Evolutionary conservation across 2,888 invertebrate genomes (phyloP).

Genomic region (Meta bourneti): DNA sequence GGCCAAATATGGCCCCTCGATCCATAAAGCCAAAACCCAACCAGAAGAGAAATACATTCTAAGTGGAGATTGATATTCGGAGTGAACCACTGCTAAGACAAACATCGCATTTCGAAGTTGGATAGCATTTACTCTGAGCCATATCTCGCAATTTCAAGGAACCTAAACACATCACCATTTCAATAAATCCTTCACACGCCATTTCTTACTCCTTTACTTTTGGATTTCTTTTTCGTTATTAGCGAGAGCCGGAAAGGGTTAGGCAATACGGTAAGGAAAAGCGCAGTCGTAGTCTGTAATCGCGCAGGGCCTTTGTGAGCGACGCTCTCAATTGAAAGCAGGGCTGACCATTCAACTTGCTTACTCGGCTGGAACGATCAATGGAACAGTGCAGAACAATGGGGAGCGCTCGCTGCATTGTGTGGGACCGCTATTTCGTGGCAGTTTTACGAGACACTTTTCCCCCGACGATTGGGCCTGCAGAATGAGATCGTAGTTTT

Average conservation of each 20-base stretch:
- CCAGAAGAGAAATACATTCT: too few species aligned
- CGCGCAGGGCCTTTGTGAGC: slow-evolving; percentile 14
- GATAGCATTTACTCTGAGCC: too few species aligned
- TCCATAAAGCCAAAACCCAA: too few species aligned
- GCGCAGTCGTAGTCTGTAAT: slow-evolving; percentile 14
- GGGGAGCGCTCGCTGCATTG: slow-evolving; percentile 32
- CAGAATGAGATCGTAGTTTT: slow-evolving; percentile 14
- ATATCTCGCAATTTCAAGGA: too few species aligned
- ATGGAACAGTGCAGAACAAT: slow-evolving; percentile 35
- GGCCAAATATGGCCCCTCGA: too few species aligned
- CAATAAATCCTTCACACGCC: too few species aligned
- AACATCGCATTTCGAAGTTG: too few species aligned
- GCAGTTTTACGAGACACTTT: slow-evolving; percentile 17
- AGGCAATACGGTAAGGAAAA: neutral
- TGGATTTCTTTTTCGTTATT: slow-evolving; percentile 4
- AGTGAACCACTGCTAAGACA: too few species aligned
- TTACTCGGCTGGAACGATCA: slow-evolving; percentile 56
- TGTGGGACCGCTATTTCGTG: slow-evolving; percentile 40
- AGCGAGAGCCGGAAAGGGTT: slow-evolving; percentile 26
- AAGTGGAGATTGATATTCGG: too few species aligned
- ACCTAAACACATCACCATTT: too few species aligned
- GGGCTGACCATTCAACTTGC: slow-evolving; percentile 50
- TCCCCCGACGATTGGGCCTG: neutral
- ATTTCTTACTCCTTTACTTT: too few species aligned
- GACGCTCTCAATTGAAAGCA: slow-evolving; percentile 1